A percentile compares a stretch with the other conserved stretches of the same genome.
These are phyloP conservation scores for Sarotherodon lohbergeri DNA, from an alignment of 2,113 vertebrate species.

Conservation along the genomic window DNA sequence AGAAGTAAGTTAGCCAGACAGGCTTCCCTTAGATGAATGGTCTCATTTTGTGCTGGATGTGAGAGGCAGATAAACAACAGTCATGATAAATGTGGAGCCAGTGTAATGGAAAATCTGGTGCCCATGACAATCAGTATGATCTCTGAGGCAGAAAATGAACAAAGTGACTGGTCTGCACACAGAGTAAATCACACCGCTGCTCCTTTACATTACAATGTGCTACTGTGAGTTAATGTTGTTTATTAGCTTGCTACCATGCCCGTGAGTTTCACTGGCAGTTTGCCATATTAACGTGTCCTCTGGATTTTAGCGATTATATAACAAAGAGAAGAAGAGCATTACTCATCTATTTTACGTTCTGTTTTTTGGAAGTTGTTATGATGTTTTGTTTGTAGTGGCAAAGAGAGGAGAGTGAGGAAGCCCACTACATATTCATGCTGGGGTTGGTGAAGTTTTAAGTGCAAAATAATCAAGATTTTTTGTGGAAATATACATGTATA, in stretches of 20 bases:
- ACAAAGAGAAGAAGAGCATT: neutral
- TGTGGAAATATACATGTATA: neutral
- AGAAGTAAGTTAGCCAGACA: constrained; percentile 18
- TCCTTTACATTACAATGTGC: neutral
- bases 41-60: constrained; percentile 51
- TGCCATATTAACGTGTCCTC: neutral
- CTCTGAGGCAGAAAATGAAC: constrained; percentile 65
- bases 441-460: neutral
- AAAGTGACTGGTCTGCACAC: constrained; percentile 27
- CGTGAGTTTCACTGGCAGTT: neutral
- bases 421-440: neutral
- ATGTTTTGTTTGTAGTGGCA: neutral
- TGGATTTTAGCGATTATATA: neutral
- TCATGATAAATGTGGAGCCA: constrained; percentile 55
- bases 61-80: constrained; percentile 48
- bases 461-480: neutral
- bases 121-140: constrained; percentile 56
- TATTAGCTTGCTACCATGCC: neutral
- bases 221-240: neutral
- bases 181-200: constrained; percentile 33
- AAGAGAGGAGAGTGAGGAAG: neutral
- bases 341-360: neutral
- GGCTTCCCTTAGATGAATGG: constrained; percentile 47
- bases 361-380: neutral
- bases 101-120: constrained; percentile 55